A percentile compares a stretch with the other conserved stretches of the same genome.
These are phyloP conservation scores for Sminthopsis crassicaudata DNA, from an alignment of 2,113 vertebrate species.

Conservation along the genomic window DNA sequence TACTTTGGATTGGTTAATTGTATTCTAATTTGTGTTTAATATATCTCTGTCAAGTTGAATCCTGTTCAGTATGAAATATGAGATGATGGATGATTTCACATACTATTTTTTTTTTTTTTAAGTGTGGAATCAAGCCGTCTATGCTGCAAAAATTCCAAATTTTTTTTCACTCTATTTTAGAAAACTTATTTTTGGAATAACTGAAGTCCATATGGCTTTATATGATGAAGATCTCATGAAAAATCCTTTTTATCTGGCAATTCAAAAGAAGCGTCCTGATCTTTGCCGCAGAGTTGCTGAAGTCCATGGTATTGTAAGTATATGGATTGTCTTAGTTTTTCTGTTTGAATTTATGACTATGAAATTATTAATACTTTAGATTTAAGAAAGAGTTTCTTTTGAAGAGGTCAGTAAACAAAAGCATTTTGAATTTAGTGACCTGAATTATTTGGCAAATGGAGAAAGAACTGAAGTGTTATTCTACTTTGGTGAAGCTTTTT, in stretches of 20 bases:
- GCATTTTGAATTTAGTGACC: neutral
- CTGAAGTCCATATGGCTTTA: constrained; percentile 93
- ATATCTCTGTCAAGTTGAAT: neutral
- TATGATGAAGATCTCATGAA: constrained; percentile 98
- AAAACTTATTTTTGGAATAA: constrained; percentile 54
- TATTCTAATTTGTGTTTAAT: neutral
- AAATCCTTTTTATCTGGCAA: constrained; percentile 95
- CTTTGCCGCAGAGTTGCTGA: constrained; percentile 91
- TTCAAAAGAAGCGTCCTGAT: constrained; percentile 94
- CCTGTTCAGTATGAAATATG: neutral
- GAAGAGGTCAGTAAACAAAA: neutral
- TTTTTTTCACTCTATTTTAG: constrained; percentile 63
- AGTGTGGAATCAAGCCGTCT: neutral
- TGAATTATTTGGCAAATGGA: neutral
- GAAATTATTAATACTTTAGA: neutral
- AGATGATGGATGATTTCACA: rapidly evolving
- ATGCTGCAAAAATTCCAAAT: neutral
- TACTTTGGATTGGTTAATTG: neutral
- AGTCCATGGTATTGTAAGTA: constrained; percentile 93
- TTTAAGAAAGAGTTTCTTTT: neutral
- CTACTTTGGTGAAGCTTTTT: neutral
- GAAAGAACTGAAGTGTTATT: neutral
- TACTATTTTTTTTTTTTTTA: neutral
- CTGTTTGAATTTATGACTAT: neutral
- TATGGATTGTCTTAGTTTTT: neutral